These are phyloP conservation scores for Dendrocopos noguchii DNA, from an alignment of 2,113 vertebrate species.

Conservation along the genomic window DNA sequence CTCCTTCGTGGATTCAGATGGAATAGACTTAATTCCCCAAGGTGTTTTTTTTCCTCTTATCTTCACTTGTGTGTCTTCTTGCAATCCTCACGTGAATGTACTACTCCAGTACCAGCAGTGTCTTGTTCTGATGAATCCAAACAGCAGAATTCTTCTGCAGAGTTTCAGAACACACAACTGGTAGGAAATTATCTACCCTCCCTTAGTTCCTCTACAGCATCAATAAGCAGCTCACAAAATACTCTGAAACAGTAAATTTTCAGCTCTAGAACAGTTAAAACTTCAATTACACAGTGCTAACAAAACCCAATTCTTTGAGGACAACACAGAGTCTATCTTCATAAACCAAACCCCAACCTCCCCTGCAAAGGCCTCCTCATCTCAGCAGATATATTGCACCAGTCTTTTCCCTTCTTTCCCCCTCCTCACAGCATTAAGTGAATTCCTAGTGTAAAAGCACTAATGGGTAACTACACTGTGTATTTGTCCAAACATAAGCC, in stretches of 20 bases:
- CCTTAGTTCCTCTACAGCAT: background rate
- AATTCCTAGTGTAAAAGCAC: background rate
- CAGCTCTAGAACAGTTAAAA: background rate
- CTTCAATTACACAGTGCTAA: background rate
- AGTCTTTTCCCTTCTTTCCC: background rate
- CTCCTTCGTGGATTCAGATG: background rate
- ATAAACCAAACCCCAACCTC: background rate
- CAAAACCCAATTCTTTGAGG: background rate
- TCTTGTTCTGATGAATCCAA: background rate
- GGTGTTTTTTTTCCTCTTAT: background rate
- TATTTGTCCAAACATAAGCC: background rate
- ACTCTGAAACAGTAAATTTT: background rate
- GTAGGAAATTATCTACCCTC: background rate
- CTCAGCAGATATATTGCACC: background rate
- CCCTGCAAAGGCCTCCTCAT: background rate
- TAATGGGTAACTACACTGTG: background rate
- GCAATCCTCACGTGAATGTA: background rate
- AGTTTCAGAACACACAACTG: background rate
- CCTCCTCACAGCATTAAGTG: background rate
- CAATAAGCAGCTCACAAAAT: constrained; percentile 12
- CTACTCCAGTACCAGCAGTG: background rate
- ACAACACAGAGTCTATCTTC: background rate
- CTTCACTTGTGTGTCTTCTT: background rate
- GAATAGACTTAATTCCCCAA: background rate
- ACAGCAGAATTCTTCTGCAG: background rate